A percentile compares a stretch with the other conserved stretches of the same genome.
These are phyloP conservation scores for Apotomis turbidana DNA, from an alignment of 2,888 invertebrate genomes.

Conservation along the genomic window DNA sequence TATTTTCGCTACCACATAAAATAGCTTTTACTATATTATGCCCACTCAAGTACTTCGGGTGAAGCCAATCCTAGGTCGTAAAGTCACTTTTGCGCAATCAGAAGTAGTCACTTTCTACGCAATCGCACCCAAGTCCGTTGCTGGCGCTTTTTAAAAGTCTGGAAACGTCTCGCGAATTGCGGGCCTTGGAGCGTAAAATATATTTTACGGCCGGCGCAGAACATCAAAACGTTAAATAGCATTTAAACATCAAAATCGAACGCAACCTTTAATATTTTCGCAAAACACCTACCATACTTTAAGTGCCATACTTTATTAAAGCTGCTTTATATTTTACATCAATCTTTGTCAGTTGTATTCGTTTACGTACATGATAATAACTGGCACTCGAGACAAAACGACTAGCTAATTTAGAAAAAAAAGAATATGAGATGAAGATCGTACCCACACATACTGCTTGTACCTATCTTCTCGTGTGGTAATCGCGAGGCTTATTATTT, in stretches of 20 bases:
- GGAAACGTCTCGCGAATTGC: conserved; percentile 69
- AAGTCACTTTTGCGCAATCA: conserved; percentile 43
- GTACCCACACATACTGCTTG: conserved; percentile 49
- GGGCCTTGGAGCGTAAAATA: conserved; percentile 74
- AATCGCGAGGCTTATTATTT: conserved; percentile 79
- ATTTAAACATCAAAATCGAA: conserved; percentile 67
- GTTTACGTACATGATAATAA: not conserved
- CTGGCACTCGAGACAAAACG: not conserved
- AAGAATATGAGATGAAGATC: conserved; percentile 62
- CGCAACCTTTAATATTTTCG: conserved; percentile 22
- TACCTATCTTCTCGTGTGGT: conserved; percentile 55
- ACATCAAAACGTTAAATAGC: conserved; percentile 76
- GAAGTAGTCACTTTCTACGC: conserved; percentile 69
- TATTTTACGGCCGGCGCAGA: conserved; percentile 76
- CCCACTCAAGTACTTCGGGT: not conserved
- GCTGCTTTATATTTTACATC: not conserved
- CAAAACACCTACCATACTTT: conserved; percentile 2
- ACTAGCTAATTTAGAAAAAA: not conserved
- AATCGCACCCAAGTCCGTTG: conserved; percentile 66
- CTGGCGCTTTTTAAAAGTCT: conserved; percentile 72
- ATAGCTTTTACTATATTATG: not conserved
- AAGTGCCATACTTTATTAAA: not conserved
- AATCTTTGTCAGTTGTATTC: too few species aligned
- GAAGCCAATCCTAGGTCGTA: conserved; percentile 30
- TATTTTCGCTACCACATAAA: not conserved